Evolutionary conservation across 2,113 vertebrate species (phyloP).

Genomic region (Canis aureus): DNA sequence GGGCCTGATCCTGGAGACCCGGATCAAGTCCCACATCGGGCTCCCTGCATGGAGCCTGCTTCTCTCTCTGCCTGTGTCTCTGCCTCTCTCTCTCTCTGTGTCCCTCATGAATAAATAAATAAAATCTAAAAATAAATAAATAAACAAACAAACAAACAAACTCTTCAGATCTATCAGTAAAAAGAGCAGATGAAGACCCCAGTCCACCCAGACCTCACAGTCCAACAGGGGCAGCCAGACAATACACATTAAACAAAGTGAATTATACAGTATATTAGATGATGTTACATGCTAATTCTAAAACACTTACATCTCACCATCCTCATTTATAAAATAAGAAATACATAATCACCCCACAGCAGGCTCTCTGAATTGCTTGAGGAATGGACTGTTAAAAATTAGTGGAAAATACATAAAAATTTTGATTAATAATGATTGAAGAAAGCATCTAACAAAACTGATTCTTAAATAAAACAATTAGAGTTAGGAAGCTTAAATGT

Average conservation of each 20-base stretch:
- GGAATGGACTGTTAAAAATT: slow-evolving; percentile 64
- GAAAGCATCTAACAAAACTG: slow-evolving; percentile 68
- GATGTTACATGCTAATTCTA: slow-evolving; percentile 19
- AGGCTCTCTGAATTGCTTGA: slow-evolving; percentile 67
- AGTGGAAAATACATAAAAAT: slow-evolving; percentile 59
- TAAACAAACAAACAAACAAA: too few relatives aligned
- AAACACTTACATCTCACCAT: background rate
- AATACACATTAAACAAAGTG: background rate
- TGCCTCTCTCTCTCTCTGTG: too few relatives aligned
- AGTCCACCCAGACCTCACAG: background rate
- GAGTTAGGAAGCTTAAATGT: slow-evolving; percentile 83
- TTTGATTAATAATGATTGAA: slow-evolving; percentile 70
- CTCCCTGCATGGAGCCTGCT: too few relatives aligned
- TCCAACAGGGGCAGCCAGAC: background rate
- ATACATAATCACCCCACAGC: slow-evolving; percentile 58
- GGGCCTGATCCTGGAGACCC: too few relatives aligned
- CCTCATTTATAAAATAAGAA: slow-evolving; percentile 66
- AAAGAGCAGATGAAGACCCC: background rate
- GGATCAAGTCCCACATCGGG: too few relatives aligned
- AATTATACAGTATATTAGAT: background rate
- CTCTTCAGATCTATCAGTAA: background rate
- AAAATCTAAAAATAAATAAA: too few relatives aligned
- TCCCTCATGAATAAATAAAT: too few relatives aligned
- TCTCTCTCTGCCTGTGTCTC: too few relatives aligned
- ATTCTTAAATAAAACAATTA: slow-evolving; percentile 62